Evolutionary conservation across 1,140 invertebrate genomes (phyloP), one percentile per base, ranked within the genome.

Genomic region (Drosophila insularis): DNA sequence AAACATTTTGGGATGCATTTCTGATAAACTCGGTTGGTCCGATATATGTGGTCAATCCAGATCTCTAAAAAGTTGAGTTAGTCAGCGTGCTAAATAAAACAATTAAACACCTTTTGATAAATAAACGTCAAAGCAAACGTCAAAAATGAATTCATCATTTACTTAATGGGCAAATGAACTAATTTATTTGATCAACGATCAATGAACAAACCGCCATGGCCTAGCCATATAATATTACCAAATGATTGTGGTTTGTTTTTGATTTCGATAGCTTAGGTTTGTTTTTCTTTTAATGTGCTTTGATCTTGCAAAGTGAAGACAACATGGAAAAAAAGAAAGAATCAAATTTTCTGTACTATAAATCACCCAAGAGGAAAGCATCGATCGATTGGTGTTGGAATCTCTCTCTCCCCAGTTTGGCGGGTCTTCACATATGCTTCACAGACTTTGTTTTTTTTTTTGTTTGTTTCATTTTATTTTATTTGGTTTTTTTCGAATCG

Each of bases 401-500:
- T 37, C 1, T 37, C 35, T 37, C 11, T 11, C 13, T 1, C 35
- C 11, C 11, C 35, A 37, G 39, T 14, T 63, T 37, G 4, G 37
- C 46, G 62, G 62, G 32, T 10, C 60, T 32, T 68, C 58, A 81
- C 82, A 87, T 87, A 71, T 85, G 81, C 78, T 76, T 35, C 64
- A 32, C 82, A 86, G 82, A 87, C 82, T 66, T 76, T 43, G 10
- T 35, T 35, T 7, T 35, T 35, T 4, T 4, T 35, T 7, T 35
- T 46, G 17, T 21, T 50, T 37, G 35, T 50, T 71, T 60, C 71
- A 27, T 27, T 27, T 63, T 65, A 56, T 81, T 64, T 66, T 74
- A 74, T 86, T 86, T 87, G 27, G 27, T 27, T 27, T 27, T 27
- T 27, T 5, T 80, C 82, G 75, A 63, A 87, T 86, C 81, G 81